Base-by-base conservation (phyloP, 2,888 invertebrate genomes). In the Nomada lathburiana region DNA sequence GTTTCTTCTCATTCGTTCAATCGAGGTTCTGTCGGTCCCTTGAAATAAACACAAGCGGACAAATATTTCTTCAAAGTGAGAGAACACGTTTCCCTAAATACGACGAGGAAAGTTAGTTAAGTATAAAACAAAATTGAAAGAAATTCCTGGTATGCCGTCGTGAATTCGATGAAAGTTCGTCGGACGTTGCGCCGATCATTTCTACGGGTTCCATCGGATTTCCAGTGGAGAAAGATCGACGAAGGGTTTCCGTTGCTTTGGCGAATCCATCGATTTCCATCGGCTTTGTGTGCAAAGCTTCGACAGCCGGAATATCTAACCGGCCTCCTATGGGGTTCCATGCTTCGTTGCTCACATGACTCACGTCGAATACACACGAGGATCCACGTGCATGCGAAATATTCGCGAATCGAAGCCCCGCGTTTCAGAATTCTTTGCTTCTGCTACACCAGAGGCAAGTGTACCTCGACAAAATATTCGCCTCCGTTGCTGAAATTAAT, bases 321-420 rank as follows among this genome's bases (percentile, higher is more conserved):
- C 81, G 79, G 47, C 62, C 47, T 62, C 83, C 71, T 84, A 86
- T 86, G 80, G 87, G 88, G 85, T 86, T 89, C 80, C 85, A 84
- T 83, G 89, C 83, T 89, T 86, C 84, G 84, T 78, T 88, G 88
- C 81, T 80, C 87, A 71, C 86, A 79, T 89, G 89, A 90, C 86
- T 90, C 90, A 88, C 82, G 42, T 76, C 70, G 79, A 82, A 83
- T 80, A 82, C 76, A 81, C 85, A 80, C 63, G 23, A 75, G 85
- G 69, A 67, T 80, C 67, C 59, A 63, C 69, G 59, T 63, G 42
- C 63, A 13, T 63, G 64, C 64, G 59, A 60, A 78, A 82, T 72
- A 79, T 82, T 68, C 71, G n/a, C 62, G 63, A 70, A 67, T 44
- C 65, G n/a, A 47, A 63, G 63, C 53, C 65, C 26, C 42, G 13